Evolutionary conservation across 2,113 vertebrate genomes (phyloP).

Genomic region (Benitochromis conjunctus): DNA sequence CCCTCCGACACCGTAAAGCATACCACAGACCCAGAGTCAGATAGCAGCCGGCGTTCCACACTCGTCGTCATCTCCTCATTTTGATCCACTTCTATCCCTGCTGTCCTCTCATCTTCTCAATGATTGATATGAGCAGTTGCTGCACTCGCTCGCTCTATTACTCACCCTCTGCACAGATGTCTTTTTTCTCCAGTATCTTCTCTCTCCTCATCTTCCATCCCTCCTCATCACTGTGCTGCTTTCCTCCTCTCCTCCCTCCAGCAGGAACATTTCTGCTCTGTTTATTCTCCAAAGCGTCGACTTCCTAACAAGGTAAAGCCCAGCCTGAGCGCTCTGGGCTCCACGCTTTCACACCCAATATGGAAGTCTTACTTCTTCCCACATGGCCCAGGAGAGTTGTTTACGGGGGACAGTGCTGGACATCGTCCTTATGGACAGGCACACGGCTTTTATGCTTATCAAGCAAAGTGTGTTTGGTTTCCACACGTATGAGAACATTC

Average conservation of each 20-base stretch:
- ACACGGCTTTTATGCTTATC: conserved; percentile 10
- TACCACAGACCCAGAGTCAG: conserved; percentile 60
- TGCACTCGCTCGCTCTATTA: neutral
- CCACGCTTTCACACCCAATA: conserved; percentile 73
- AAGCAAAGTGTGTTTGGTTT: conserved; percentile 15
- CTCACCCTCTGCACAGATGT: neutral
- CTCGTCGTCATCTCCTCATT: conserved; percentile 5
- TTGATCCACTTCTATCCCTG: neutral
- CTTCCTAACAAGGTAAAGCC: conserved; percentile 79
- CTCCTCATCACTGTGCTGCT: neutral
- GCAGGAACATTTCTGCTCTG: conserved; percentile 39
- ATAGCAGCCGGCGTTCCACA: conserved; percentile 28
- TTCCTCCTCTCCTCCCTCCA: neutral
- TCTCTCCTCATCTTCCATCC: neutral
- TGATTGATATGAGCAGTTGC: neutral
- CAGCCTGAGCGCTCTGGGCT: neutral
- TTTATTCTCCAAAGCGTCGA: conserved; percentile 61
- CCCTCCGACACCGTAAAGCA: conserved; percentile 12
- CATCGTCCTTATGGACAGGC: neutral
- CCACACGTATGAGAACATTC: neutral
- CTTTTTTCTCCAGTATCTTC: neutral
- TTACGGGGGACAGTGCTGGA: conserved; percentile 36
- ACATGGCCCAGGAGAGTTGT: conserved; percentile 31
- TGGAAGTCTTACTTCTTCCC: conserved; percentile 65
- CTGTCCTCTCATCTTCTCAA: neutral